These are phyloP conservation scores for Megalops cyprinoides DNA, from an alignment of 2,797 vertebrate species.

Conservation along the genomic window DNA sequence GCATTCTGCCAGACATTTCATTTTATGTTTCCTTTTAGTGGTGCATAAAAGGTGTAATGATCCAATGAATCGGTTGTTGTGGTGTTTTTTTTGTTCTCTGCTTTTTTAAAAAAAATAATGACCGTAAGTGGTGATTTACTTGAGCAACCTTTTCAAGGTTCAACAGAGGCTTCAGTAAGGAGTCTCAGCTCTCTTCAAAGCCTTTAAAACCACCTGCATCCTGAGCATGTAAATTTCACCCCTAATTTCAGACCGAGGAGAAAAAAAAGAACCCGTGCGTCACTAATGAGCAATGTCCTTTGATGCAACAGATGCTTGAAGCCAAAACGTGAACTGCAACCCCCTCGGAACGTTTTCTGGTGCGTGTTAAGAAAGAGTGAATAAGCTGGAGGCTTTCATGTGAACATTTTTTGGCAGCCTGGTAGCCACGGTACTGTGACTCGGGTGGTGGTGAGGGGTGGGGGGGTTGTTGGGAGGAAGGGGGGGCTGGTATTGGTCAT, in stretches of 20 bases:
- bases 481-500: not conserved
- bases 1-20: too few species aligned
- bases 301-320: constrained; percentile 13
- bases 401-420: not conserved
- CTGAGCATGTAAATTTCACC: constrained; percentile 13
- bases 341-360: not conserved
- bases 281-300: constrained; percentile 14
- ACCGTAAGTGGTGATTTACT: too few species aligned
- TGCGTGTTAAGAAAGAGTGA: not conserved
- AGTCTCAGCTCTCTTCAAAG: not conserved
- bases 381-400: not conserved
- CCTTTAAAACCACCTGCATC: constrained; percentile 27
- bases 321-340: constrained; percentile 1
- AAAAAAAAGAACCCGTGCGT: not conserved
- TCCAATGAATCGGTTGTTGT: not conserved
- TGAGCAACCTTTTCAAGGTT: not conserved
- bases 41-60: not conserved
- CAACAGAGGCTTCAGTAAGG: not conserved
- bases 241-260: not conserved
- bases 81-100: too few species aligned
- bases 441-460: not conserved
- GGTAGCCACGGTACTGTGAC: too few species aligned
- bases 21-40: not conserved
- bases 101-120: too few species aligned
- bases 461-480: not conserved